A percentile compares a stretch with the other conserved stretches of the same genome.
Conservation (phyloP, 23 tunicate species). For the Ciona savignyi region DNA sequence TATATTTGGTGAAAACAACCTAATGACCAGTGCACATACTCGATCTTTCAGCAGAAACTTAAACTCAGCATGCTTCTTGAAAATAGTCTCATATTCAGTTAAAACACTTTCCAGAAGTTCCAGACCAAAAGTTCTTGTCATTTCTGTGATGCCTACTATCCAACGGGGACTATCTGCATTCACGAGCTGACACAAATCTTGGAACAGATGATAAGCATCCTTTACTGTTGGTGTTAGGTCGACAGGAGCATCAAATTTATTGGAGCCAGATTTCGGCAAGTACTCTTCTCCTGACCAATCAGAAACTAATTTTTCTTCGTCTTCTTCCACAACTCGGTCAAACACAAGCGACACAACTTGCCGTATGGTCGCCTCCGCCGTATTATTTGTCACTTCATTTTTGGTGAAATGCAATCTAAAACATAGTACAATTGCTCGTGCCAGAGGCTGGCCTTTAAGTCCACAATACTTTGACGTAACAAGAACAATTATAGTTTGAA, state of each 20-base stretch:
- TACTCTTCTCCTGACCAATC: conserved; percentile 56
- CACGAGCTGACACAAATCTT: conserved; percentile 88
- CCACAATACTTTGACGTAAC: conserved; percentile 57
- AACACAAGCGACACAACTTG: conserved; percentile 87
- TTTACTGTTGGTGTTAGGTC: conserved; percentile 39
- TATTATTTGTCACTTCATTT: conserved; percentile 83
- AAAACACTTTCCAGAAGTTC: conserved; percentile 87
- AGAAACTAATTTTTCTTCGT: conserved; percentile 10
- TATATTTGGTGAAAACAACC: conserved; percentile 91
- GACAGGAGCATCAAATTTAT: conserved; percentile 54
- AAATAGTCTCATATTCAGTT: conserved; percentile 53
- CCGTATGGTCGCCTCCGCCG: conserved; percentile 92
- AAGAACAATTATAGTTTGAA: conserved; percentile 77
- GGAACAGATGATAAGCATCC: conserved; percentile 88
- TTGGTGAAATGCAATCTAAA: conserved; percentile 94
- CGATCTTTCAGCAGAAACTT: conserved; percentile 87
- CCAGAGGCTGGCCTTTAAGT: conserved; percentile 50
- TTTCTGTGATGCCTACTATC: conserved; percentile 86
- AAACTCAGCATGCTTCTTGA: conserved; percentile 77
- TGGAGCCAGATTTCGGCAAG: conserved; percentile 41
- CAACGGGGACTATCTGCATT: conserved; percentile 84
- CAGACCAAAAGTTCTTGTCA: conserved; percentile 86
- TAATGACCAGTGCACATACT: conserved; percentile 88
- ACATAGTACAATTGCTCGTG: conserved; percentile 78
- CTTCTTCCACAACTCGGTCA: conserved; percentile 76